Percentiles rank a stretch among this genome's conserved stretches.
Evolutionary conservation across 37 sponge, comb jelly and placozoan species (phyloP).

Genomic region (Crambe crambe): DNA sequence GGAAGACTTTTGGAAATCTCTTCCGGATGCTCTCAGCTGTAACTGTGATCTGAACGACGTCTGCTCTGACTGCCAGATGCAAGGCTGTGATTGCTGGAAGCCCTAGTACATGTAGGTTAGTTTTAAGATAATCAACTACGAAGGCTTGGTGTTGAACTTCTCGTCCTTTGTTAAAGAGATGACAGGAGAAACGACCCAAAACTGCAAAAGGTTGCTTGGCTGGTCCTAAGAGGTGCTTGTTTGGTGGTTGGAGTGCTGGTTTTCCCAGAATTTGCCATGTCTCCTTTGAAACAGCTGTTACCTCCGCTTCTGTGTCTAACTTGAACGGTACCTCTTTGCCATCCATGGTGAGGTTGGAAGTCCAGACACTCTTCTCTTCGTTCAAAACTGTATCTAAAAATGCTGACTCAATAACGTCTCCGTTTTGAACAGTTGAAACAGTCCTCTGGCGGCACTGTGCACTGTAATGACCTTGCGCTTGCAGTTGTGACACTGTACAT

Average conservation of each 20-base stretch:
- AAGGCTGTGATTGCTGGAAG: conserved; percentile 33
- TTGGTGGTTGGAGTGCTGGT: neutral
- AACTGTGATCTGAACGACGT: neutral
- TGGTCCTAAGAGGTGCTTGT: neutral
- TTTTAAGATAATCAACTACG: conserved; percentile 18
- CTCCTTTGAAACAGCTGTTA: neutral
- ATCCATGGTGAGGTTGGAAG: neutral
- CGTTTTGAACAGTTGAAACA: too few species aligned
- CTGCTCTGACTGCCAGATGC: neutral
- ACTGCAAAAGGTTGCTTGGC: neutral
- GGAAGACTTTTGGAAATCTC: conserved; percentile 15
- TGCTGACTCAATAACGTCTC: too few species aligned
- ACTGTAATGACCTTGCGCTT: too few species aligned
- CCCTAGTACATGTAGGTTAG: conserved; percentile 28
- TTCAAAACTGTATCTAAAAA: too few species aligned
- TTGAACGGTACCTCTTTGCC: neutral
- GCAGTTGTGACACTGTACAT: too few species aligned
- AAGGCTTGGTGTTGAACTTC: neutral
- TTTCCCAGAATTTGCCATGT: neutral
- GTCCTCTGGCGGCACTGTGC: too few species aligned
- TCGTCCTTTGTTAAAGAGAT: neutral
- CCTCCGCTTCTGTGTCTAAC: neutral
- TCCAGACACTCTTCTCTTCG: too few species aligned
- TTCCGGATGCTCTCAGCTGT: neutral
- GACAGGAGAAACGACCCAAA: neutral